Conservation (phyloP, 2,797 vertebrate genomes). For the Poliocrania exsul region DNA sequence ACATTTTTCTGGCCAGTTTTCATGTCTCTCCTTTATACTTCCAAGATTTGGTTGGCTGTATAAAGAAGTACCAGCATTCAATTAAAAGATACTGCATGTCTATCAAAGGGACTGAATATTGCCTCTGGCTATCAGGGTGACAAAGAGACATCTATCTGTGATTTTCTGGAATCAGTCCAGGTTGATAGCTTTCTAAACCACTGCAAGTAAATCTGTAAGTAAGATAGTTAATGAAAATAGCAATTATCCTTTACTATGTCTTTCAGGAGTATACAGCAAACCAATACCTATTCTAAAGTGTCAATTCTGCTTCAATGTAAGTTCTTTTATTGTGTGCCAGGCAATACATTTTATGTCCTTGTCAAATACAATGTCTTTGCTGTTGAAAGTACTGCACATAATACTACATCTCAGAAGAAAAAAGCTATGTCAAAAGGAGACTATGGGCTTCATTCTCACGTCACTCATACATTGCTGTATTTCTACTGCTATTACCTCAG, state of each 20-base stretch:
- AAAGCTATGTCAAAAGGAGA: background rate
- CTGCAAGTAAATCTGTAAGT: background rate
- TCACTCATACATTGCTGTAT: background rate
- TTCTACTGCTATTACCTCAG: background rate
- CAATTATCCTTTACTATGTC: background rate
- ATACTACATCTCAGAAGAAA: background rate
- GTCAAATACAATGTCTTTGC: background rate
- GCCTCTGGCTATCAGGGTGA: background rate
- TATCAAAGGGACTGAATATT: background rate
- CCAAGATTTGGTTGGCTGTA: background rate
- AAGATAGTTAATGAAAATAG: background rate
- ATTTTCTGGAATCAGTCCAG: background rate
- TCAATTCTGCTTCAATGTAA: background rate
- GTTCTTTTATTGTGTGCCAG: background rate
- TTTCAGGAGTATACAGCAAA: background rate
- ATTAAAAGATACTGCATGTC: background rate
- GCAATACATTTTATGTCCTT: background rate
- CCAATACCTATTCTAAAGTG: background rate
- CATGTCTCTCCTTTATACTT: background rate
- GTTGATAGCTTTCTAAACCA: background rate
- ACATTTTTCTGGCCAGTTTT: background rate
- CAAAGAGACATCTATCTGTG: background rate
- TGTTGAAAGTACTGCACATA: background rate
- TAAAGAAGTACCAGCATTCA: background rate
- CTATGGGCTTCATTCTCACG: background rate